Percentiles rank a stretch among this genome's conserved stretches.
Conservation (phyloP, 2,888 invertebrate species). For the Balanococcus diminutus region DNA sequence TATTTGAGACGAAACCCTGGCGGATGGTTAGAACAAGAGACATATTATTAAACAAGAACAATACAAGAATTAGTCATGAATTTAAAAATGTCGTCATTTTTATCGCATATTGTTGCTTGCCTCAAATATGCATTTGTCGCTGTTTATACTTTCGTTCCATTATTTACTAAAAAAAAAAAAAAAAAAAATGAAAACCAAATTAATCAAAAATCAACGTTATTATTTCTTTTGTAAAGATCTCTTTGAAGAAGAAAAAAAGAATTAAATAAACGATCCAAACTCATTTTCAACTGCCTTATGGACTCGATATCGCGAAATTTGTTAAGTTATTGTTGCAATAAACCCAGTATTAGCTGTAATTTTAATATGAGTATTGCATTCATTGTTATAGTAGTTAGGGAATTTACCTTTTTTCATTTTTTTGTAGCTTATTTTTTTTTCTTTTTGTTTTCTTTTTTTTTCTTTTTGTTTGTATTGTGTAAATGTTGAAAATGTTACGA, state of each 20-base stretch:
- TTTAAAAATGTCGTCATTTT: slow-evolving; percentile 27
- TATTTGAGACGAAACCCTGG: slow-evolving; percentile 97
- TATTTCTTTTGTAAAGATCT: background rate
- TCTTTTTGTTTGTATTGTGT: slow-evolving; percentile 50
- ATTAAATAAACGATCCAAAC: background rate
- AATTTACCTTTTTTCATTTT: slow-evolving; percentile 35
- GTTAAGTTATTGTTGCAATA: slow-evolving; percentile 46
- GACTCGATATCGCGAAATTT: slow-evolving; percentile 15
- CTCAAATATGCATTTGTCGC: slow-evolving; percentile 43
- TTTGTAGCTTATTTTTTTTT: slow-evolving; percentile 48
- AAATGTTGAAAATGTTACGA: slow-evolving; percentile 48
- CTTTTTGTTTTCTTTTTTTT: slow-evolving; percentile 9
- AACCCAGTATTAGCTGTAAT: slow-evolving; percentile 53
- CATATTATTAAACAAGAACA: slow-evolving; percentile 81
- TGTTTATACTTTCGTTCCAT: slow-evolving; percentile 43
- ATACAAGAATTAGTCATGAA: slow-evolving; percentile 43
- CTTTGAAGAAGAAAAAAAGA: background rate
- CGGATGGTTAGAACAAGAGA: slow-evolving; percentile 98
- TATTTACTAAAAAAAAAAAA: slow-evolving; percentile 22
- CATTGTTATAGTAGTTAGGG: slow-evolving; percentile 46
- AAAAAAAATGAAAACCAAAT: background rate
- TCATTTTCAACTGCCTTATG: slow-evolving; percentile 15
- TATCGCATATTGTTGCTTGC: slow-evolving; percentile 43
- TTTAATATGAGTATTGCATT: slow-evolving; percentile 44
- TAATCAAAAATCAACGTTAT: slow-evolving; percentile 31